These are phyloP conservation scores for Hyppa rectilinea DNA, from an alignment of 2,888 invertebrate genomes.

Conservation along the genomic window DNA sequence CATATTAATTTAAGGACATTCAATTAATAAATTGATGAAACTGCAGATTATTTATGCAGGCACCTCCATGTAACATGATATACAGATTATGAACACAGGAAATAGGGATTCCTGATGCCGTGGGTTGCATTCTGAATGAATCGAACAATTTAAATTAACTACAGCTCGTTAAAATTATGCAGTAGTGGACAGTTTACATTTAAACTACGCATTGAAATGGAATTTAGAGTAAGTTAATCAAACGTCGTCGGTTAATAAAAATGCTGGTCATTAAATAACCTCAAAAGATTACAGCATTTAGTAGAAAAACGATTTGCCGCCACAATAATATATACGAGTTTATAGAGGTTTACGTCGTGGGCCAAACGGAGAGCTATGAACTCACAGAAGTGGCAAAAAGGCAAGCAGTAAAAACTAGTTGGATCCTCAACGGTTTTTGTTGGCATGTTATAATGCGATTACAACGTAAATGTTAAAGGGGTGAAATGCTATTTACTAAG, in stretches of 20 bases:
- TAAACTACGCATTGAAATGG: constrained; percentile 48
- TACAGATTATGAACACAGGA: constrained; percentile 10
- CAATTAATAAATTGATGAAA: constrained; percentile 14
- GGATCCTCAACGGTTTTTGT: constrained; percentile 60
- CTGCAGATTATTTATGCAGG: constrained; percentile 38
- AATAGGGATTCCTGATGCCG: constrained; percentile 16
- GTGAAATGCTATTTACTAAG: constrained; percentile 44
- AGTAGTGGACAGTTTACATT: constrained; percentile 56
- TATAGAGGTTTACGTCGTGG: constrained; percentile 71
- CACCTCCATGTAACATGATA: constrained; percentile 28
- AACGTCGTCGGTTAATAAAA: constrained; percentile 68
- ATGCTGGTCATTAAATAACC: constrained; percentile 74
- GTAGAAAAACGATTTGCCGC: constrained; percentile 71
- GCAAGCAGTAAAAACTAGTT: constrained; percentile 47
- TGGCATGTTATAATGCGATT: constrained; percentile 58
- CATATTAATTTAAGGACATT: constrained; percentile 12
- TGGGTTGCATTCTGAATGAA: constrained; percentile 24
- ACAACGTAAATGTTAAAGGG: constrained; percentile 54
- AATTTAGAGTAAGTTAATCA: constrained; percentile 65
- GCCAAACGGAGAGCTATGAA: constrained; percentile 64
- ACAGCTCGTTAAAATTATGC: constrained; percentile 49
- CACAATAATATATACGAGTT: constrained; percentile 72
- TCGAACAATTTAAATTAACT: constrained; percentile 38
- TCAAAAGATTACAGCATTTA: constrained; percentile 73
- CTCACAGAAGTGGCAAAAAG: constrained; percentile 58